A percentile compares a stretch with the other conserved stretches of the same genome.
phyloP scores from a whole-genome alignment of 2,113 vertebrate genomes.

The Indicator indicator region DNA sequence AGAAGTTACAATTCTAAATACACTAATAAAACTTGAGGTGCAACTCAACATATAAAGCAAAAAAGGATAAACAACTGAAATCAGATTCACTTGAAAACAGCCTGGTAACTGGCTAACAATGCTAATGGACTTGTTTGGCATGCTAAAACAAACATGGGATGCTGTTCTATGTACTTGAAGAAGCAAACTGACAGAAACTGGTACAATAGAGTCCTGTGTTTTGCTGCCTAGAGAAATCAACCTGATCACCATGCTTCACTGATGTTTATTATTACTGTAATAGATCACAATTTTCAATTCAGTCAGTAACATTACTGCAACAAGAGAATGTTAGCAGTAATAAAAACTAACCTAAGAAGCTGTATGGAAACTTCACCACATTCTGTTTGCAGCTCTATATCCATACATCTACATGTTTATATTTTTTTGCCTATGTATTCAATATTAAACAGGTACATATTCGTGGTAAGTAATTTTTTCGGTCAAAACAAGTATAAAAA shows the following conservation, averaged over 20 bases:
- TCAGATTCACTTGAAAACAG: neutral
- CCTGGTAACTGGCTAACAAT: neutral
- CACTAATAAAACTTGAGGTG: neutral
- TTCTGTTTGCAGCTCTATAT: constrained; percentile 28
- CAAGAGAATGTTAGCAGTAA: neutral
- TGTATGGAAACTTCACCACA: constrained; percentile 28
- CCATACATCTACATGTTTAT: neutral
- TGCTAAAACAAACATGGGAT: neutral
- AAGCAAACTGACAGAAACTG: neutral
- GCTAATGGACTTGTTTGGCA: neutral
- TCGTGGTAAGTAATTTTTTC: constrained; percentile 25
- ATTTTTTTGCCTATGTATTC: constrained; percentile 2
- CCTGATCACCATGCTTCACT: neutral
- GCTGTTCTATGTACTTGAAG: neutral
- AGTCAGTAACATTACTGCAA: neutral
- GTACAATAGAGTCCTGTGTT: neutral
- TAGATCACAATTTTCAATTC: neutral
- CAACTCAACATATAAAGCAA: neutral
- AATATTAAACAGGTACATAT: constrained; percentile 49
- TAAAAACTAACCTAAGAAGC: constrained; percentile 10
- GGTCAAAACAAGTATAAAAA: constrained; percentile 8
- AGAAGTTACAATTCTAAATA: neutral
- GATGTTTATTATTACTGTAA: neutral
- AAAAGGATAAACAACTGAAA: neutral
- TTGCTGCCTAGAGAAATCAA: neutral